Conservation (phyloP, 2,797 vertebrate species). For the Myotis vivesi region DNA sequence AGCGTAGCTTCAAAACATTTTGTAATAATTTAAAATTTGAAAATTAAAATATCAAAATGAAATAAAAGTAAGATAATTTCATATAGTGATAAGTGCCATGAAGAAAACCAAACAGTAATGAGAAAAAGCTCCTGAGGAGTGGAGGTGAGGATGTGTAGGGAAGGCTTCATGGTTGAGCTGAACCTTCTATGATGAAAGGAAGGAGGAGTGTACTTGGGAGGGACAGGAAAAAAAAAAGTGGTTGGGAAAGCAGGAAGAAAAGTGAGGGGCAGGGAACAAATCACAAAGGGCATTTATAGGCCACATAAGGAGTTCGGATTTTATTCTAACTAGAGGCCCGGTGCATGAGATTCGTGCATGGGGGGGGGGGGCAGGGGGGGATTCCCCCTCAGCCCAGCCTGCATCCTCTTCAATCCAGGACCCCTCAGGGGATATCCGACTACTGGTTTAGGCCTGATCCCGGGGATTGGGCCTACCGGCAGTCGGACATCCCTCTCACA, state of each 20-base stretch:
- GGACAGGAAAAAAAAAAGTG: neutral
- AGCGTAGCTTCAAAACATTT: neutral
- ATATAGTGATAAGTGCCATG: neutral
- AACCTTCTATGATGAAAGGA: neutral
- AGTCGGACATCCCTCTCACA: too few species aligned
- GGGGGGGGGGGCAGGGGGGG: too few species aligned
- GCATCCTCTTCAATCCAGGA: too few species aligned
- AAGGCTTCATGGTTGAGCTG: neutral
- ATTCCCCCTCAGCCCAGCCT: too few species aligned
- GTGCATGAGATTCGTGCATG: too few species aligned
- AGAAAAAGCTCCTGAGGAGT: neutral
- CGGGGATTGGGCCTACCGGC: too few species aligned
- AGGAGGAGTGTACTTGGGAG: neutral
- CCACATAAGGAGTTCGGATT: neutral
- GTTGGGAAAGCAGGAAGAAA: neutral
- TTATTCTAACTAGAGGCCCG: neutral
- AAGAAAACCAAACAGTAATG: constrained; percentile 19
- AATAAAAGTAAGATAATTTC: constrained; percentile 18
- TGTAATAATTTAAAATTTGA: neutral
- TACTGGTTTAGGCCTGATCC: too few species aligned
- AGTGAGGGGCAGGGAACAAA: neutral
- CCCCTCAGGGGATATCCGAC: too few species aligned
- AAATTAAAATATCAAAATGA: constrained; percentile 19
- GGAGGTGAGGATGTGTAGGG: neutral
- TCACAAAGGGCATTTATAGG: neutral